Evolutionary conservation across 2,797 vertebrate species (phyloP), one percentile per base, ranked within the genome.

Genomic region (Thamnophis elegans): DNA sequence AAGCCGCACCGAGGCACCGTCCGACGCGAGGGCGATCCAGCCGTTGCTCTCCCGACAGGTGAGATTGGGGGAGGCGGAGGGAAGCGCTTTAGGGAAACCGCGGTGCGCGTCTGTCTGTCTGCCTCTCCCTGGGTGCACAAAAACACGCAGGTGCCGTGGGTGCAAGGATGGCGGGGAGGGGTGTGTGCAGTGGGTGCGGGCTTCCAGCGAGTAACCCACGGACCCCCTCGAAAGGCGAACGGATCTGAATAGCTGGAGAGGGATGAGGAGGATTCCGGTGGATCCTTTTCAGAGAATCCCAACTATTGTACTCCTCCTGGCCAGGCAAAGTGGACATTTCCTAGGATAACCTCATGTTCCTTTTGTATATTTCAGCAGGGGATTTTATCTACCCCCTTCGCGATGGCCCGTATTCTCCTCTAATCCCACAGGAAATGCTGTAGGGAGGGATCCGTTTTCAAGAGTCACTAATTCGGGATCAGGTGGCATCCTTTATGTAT

Each of bases 41-140:
- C 54, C 55, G 6, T 91, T 91, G 59, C 65, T 62, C 89, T 54
- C 82, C 86, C 60, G 86, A n/a, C 92, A 93, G 92, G 92, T 93
- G 86, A 93, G 92, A 32, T 8, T 20, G 60, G 25, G 92, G 54
- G 42, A 2, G 5, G 58, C 11, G 5, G 58, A 5, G 4, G 6
- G n/a, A 20, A 54, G 60, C 78, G 16, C 16, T 89, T 6, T 6
- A 12, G 73, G 36, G 73, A 47, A 47, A 42, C 18, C 20, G 73
- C 10, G 36, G 20, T 36, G 53, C 56, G 86, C 54, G 8, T 36
- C 26, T 55, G 47, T 7, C n/a, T 20, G 13, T 6, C 26, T 42
- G 13, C 47, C 47, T 51, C 47, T 36, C 13, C 22, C 8, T 22
- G 1, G 1, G 22, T 9, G 36, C 1, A 36, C 8, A 68, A 36